Evolutionary conservation across 2,797 vertebrate species (phyloP), one percentile per base, ranked within the genome.

Genomic region (Sardinella longiceps): DNA sequence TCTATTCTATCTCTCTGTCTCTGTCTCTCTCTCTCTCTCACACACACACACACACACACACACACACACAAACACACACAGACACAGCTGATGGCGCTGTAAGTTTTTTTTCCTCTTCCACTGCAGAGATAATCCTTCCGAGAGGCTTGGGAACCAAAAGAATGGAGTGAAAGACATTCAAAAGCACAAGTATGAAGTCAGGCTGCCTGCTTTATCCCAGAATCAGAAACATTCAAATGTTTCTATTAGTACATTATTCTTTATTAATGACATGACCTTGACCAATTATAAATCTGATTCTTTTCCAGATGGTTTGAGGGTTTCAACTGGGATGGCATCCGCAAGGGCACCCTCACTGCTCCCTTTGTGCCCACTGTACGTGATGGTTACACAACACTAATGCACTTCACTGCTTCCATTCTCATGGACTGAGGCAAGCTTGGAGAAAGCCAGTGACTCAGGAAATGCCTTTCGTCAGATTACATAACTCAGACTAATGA

Each of bases 261-360:
- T 10, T 48, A 48, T 48, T 48, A 48, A 48, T 48, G 7, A 12
- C 7, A 48, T 43, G 14, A n/a, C 0, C 23, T 77, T 39, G 37
- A 39, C 20, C 43, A 43, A 39, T 70, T 86, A n/a, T 89, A 87
- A 87, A 1, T 51, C 4, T 86, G 18, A 20, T 63, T 82, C 56
- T 89, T 80, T 82, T 85, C 80, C 89, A 94, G 93, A 88, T 94
- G 93, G 93, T 94, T 93, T 7, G 92, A 94, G 66, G 92, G 93
- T 5, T 94, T 94, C 85, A 93, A 93, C 88, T 95, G 92, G 93
- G 93, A 94, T 11, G 93, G 94, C 20, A 90, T 94, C 5, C 91
- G 91, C 0, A 92, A 92, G 84, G 91, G 91, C 50, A 93, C 91
- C 83, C 80, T 93, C 0, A 88, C 85, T 20, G 86, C 94, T 1